A percentile compares a stretch with the other conserved stretches of the same genome.
Conservation (phyloP, 2,113 vertebrate genomes). For the Dermatemys mawii region DNA sequence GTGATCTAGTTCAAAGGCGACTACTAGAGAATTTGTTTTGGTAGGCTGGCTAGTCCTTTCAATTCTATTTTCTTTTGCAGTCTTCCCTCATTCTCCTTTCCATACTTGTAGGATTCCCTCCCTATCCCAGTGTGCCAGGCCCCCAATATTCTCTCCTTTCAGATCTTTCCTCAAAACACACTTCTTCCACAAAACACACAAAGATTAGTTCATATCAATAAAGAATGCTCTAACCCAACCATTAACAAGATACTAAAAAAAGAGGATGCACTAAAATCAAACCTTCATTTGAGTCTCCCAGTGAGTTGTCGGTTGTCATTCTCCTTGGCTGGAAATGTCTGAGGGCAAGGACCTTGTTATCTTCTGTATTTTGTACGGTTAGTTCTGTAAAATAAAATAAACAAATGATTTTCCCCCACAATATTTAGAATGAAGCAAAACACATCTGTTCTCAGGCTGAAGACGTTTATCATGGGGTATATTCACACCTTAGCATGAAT, state of each 20-base stretch:
- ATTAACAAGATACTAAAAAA: neutral
- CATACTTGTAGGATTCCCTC: too few species aligned
- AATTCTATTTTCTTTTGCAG: neutral
- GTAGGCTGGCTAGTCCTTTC: neutral
- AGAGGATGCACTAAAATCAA: neutral
- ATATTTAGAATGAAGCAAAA: conserved; percentile 38
- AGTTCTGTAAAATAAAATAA: conserved; percentile 26
- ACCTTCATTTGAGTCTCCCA: neutral
- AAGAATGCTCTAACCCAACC: neutral
- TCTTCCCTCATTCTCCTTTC: neutral
- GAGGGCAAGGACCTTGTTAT: neutral
- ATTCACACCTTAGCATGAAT: neutral
- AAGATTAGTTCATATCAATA: neutral
- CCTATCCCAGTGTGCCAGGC: neutral
- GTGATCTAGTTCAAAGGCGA: neutral
- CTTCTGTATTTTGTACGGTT: neutral
- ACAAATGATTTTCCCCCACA: conserved; percentile 33
- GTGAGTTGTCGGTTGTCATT: neutral
- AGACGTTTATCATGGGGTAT: neutral
- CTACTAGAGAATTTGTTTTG: neutral
- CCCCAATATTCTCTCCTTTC: neutral
- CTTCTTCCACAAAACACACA: neutral
- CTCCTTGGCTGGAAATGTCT: neutral
- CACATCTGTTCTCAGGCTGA: neutral
- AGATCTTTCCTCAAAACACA: neutral